Conservation (phyloP, 2,797 vertebrate species). For the Phoebastria nigripes region DNA sequence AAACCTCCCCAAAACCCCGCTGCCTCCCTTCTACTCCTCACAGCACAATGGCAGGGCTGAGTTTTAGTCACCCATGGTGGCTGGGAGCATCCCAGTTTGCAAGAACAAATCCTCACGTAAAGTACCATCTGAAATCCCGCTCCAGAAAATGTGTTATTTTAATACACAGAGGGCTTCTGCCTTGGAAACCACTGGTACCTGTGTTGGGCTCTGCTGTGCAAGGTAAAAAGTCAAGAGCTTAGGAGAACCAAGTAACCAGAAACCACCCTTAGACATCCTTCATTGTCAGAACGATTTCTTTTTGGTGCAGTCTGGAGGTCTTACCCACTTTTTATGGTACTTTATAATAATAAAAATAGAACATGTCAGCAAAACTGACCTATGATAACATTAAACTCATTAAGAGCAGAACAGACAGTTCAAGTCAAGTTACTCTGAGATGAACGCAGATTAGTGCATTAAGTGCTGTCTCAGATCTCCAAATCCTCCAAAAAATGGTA, state of each 20-base stretch:
- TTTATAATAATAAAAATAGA: background rate
- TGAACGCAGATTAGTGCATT: background rate
- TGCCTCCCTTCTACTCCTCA: background rate
- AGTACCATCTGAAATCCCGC: background rate
- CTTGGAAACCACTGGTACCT: background rate
- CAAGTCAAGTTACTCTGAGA: background rate
- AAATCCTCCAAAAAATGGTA: background rate
- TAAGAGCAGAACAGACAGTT: background rate
- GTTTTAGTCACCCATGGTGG: background rate
- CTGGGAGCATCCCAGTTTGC: background rate
- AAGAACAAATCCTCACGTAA: background rate
- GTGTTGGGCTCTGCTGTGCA: background rate
- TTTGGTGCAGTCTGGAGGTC: background rate
- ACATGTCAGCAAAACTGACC: background rate
- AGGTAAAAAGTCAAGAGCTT: background rate
- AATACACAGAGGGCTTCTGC: background rate
- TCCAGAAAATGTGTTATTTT: background rate
- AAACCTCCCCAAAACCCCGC: background rate
- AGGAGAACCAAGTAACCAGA: background rate
- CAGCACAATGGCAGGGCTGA: background rate
- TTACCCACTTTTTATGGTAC: background rate
- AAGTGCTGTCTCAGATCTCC: background rate
- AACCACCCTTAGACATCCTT: background rate
- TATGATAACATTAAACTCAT: background rate
- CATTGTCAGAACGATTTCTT: background rate